phyloP scores from a whole-genome alignment of 2,888 invertebrate species.

The Catocala fraxini region DNA sequence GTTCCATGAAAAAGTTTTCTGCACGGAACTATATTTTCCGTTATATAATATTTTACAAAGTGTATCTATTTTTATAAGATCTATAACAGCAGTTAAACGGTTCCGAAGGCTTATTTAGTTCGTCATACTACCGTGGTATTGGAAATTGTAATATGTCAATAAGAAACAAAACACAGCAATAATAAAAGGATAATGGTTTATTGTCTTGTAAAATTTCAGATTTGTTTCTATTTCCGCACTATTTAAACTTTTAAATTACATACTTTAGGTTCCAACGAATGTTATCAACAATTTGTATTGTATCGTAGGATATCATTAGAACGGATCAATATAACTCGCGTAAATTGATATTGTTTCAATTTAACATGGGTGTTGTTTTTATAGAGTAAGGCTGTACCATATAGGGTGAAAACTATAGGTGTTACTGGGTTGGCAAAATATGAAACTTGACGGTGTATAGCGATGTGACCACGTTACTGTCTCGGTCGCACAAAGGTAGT shows the following conservation, averaged over 20 bases:
- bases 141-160: slow-evolving; percentile 2
- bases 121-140: slow-evolving; percentile 6
- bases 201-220: slow-evolving; percentile 21
- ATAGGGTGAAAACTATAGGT: background rate
- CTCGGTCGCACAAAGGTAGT: no score
- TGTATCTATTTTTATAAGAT: slow-evolving; percentile 10
- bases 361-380: background rate
- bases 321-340: background rate
- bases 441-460: no score
- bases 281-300: slow-evolving; percentile 3
- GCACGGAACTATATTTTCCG: no score
- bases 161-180: background rate
- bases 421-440: no score
- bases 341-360: background rate
- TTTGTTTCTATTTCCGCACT: slow-evolving; percentile 8
- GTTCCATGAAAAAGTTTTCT: no score
- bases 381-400: background rate
- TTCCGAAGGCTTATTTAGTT: background rate
- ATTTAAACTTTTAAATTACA: slow-evolving; percentile 6
- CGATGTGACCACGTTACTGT: no score
- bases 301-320: slow-evolving; percentile 2
- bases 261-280: background rate
- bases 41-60: no score
- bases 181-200: slow-evolving; percentile 1
- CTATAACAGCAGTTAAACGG: slow-evolving; percentile 9